These are phyloP conservation scores for Lithodes maja DNA, from an alignment of 2,888 invertebrate species.

Conservation along the genomic window DNA sequence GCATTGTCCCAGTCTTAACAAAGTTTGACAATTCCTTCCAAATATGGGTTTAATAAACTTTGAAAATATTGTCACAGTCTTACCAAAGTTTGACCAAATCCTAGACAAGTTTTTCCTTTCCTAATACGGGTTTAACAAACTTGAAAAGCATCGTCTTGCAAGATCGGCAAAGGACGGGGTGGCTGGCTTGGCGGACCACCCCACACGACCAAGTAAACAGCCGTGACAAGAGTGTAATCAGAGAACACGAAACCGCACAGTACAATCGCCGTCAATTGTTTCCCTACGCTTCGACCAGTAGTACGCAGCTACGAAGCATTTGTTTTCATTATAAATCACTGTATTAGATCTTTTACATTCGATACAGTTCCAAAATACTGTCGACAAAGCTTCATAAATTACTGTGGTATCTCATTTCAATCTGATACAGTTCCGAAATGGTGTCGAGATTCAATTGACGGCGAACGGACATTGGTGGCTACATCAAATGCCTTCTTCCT, in stretches of 20 bases:
- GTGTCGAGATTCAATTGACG: too few species aligned
- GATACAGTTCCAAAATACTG: too few species aligned
- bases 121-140: slow-evolving; percentile 21
- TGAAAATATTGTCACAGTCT: slow-evolving; percentile 6
- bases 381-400: too few species aligned
- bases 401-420: too few species aligned
- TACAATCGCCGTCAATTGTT: not conserved
- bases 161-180: slow-evolving; percentile 24
- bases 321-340: too few species aligned
- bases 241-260: slow-evolving; percentile 40
- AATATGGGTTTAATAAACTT: too few species aligned
- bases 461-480: not conserved
- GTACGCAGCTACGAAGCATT: too few species aligned
- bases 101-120: slow-evolving; percentile 5
- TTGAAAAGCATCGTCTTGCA: slow-evolving; percentile 3
- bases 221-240: slow-evolving; percentile 49
- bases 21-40: too few species aligned
- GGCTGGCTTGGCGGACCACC: slow-evolving; percentile 37
- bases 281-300: too few species aligned
- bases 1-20: too few species aligned
- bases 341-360: too few species aligned
- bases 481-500: slow-evolving; percentile 24
- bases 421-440: too few species aligned
- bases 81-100: slow-evolving; percentile 22
- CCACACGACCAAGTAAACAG: slow-evolving; percentile 44